Evolutionary conservation across 2,113 vertebrate species (phyloP).

Genomic region (Tenebrosternarchus preto): DNA sequence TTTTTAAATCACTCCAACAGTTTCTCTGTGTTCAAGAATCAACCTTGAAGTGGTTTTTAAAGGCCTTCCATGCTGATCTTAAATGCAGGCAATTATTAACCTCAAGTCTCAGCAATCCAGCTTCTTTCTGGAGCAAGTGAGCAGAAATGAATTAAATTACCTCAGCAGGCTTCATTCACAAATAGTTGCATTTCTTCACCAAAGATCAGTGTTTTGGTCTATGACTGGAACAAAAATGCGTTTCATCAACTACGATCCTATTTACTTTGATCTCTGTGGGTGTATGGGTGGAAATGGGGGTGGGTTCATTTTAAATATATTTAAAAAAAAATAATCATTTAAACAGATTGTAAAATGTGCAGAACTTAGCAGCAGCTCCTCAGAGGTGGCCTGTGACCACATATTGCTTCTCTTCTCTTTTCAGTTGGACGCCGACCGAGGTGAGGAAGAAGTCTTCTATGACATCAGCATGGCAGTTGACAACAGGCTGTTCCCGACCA

Average conservation of each 20-base stretch:
- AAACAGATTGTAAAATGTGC: too few species aligned
- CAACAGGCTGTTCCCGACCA: conserved; percentile 89
- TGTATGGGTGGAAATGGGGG: too few species aligned
- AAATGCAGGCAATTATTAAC: neutral
- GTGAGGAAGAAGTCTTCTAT: conserved; percentile 93
- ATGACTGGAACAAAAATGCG: too few species aligned
- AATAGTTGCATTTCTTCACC: conserved; percentile 3
- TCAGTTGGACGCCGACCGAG: conserved; percentile 92
- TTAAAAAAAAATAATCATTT: too few species aligned
- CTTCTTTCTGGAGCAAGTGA: neutral
- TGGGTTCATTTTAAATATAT: too few species aligned
- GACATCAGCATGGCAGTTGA: conserved; percentile 92
- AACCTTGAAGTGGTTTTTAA: conserved; percentile 4
- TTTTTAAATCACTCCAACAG: neutral
- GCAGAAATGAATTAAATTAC: conserved; percentile 4
- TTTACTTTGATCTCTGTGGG: neutral
- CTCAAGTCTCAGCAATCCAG: neutral
- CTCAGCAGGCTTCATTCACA: conserved; percentile 1
- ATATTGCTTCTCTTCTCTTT: conserved; percentile 36
- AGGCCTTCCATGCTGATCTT: neutral
- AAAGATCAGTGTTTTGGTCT: neutral
- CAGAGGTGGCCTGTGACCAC: too few species aligned
- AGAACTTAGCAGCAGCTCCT: too few species aligned
- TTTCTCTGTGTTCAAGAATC: neutral
- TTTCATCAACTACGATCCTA: neutral